Evolutionary conservation across 30 jellyfish, hydroid and myxozoan species (phyloP).

Genomic region (Phacellophora camtschatica): DNA sequence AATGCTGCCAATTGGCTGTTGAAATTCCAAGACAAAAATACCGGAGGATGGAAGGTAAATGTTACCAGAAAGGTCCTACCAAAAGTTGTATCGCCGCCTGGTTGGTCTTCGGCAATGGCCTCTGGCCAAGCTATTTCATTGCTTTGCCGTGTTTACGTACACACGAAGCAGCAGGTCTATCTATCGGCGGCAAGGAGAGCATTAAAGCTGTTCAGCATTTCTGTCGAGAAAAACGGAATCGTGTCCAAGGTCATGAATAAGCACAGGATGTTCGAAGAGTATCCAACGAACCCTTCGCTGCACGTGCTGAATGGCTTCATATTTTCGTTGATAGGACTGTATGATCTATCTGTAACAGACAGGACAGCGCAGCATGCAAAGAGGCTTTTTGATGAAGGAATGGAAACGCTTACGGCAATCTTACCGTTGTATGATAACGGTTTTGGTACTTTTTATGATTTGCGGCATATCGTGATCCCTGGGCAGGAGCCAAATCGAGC

Average conservation of each 20-base stretch:
- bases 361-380: slow-evolving; percentile 8
- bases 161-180: slow-evolving; percentile 56
- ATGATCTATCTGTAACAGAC: slow-evolving; percentile 54
- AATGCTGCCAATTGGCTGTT: slow-evolving; percentile 92
- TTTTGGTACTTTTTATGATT: slow-evolving; percentile 84
- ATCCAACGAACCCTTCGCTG: slow-evolving; percentile 77
- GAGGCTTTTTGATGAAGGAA: slow-evolving; percentile 58
- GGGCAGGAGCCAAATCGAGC: slow-evolving; percentile 88
- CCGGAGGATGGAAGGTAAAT: slow-evolving; percentile 92
- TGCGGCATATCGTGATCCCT: slow-evolving; percentile 76
- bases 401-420: slow-evolving; percentile 42
- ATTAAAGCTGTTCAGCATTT: slow-evolving; percentile 33
- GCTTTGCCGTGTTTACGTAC: slow-evolving; percentile 63
- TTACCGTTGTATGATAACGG: slow-evolving; percentile 89
- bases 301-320: slow-evolving; percentile 90
- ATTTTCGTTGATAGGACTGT: slow-evolving; percentile 84
- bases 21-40: slow-evolving; percentile 65
- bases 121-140: slow-evolving; percentile 97
- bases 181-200: slow-evolving; percentile 78
- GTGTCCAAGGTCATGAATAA: slow-evolving; percentile 56
- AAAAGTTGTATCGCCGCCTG: slow-evolving; percentile 56
- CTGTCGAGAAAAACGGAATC: slow-evolving; percentile 69
- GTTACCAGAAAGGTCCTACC: slow-evolving; percentile 60
- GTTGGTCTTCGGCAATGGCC: slow-evolving; percentile 94
- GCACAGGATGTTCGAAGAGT: slow-evolving; percentile 85